A percentile compares a stretch with the other conserved stretches of the same genome.
Conservation (phyloP, 2,888 invertebrate genomes). For the Drosophila hamatofila region DNA sequence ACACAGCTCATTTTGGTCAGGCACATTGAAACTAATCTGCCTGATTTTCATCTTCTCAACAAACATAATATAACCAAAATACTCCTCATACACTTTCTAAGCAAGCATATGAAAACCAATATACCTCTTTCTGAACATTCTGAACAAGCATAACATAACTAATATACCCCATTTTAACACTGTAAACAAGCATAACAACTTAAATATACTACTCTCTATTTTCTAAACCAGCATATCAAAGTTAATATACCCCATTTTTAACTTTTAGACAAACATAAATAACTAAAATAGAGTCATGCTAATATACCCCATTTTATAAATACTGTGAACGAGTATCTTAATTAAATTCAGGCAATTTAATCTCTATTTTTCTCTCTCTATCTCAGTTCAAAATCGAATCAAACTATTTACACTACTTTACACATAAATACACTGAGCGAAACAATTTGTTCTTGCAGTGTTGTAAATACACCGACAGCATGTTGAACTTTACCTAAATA, state of each 20-base stretch:
- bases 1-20: background rate
- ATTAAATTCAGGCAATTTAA: slow-evolving; percentile 31
- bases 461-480: slow-evolving; percentile 65
- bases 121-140: background rate
- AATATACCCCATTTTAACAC: background rate
- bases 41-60: background rate
- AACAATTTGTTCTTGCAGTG: slow-evolving; percentile 11
- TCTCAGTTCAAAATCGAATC: slow-evolving; percentile 23
- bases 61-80: background rate
- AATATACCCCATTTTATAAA: background rate
- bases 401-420: slow-evolving; percentile 71
- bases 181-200: background rate
- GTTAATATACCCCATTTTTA: background rate
- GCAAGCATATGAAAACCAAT: slow-evolving; percentile 4
- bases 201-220: background rate
- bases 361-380: slow-evolving; percentile 18
- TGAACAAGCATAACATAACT: background rate
- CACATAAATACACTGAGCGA: slow-evolving; percentile 21
- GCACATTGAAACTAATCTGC: background rate
- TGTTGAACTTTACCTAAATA: slow-evolving; percentile 55
- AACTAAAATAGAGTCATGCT: background rate
- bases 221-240: background rate
- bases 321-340: slow-evolving; percentile 6
- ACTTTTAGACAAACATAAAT: background rate
- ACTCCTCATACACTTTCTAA: background rate